Evolutionary conservation across 2,113 vertebrate genomes (phyloP).

Genomic region (Stigmatopora argus): DNA sequence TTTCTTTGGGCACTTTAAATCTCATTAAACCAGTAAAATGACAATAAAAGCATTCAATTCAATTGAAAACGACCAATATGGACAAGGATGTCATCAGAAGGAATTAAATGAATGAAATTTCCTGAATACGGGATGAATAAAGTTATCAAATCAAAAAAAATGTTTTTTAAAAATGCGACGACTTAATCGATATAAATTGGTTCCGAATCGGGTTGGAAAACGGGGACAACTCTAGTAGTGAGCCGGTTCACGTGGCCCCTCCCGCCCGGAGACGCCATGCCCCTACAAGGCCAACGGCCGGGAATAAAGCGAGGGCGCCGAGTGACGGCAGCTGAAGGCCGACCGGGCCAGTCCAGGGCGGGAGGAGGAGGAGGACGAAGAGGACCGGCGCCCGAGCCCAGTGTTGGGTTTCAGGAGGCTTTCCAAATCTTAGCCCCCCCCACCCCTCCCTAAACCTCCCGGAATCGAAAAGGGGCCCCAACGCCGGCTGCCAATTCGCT

Average conservation of each 20-base stretch:
- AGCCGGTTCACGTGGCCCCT: conserved; percentile 28
- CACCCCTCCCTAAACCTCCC: conserved; percentile 54
- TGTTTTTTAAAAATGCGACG: too few relatives aligned
- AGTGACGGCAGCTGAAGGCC: conserved; percentile 70
- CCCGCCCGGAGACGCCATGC: conserved; percentile 70
- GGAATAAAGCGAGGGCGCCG: conserved; percentile 77
- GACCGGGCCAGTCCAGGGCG: conserved; percentile 9
- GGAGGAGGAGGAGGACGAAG: conserved; percentile 30
- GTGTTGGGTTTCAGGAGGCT: conserved; percentile 69
- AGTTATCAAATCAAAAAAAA: too few relatives aligned
- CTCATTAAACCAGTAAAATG: too few relatives aligned
- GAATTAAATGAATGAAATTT: too few relatives aligned
- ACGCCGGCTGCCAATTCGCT: conserved; percentile 24
- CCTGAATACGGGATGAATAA: too few relatives aligned
- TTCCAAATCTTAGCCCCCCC: conserved; percentile 74
- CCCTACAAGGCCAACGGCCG: conserved; percentile 73
- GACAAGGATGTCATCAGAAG: too few relatives aligned
- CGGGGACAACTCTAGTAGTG: too few relatives aligned
- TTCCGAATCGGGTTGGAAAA: too few relatives aligned
- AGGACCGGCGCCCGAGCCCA: conserved; percentile 27
- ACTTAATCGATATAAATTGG: too few relatives aligned
- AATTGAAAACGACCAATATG: too few relatives aligned
- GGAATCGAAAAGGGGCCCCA: conserved; percentile 50
- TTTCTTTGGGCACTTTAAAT: too few relatives aligned
- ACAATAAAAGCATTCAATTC: too few relatives aligned